Conservation (phyloP, 2,888 invertebrate species). For the Hemithea aestivaria region DNA sequence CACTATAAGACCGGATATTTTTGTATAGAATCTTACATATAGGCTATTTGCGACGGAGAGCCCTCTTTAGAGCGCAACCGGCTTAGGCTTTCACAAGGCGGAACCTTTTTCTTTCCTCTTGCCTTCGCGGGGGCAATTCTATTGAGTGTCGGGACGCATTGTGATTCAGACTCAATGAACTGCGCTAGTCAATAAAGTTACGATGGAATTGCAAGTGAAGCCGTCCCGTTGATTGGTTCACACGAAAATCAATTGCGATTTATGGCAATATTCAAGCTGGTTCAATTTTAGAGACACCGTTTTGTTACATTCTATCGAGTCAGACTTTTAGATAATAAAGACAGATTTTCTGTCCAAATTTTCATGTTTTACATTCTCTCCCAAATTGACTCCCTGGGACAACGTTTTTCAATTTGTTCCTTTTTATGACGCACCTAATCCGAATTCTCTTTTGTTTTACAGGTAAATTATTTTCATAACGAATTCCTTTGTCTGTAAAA, state of each 20-base stretch:
- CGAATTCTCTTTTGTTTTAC: conserved; percentile 26
- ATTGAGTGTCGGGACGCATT: conserved; percentile 49
- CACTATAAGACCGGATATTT: conserved; percentile 40
- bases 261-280: conserved; percentile 7
- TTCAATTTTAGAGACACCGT: conserved; percentile 4
- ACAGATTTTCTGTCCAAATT: conserved; percentile 24
- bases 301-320: conserved; percentile 12
- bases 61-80: conserved; percentile 47
- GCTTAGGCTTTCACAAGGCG: conserved; percentile 54
- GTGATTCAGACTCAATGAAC: conserved; percentile 45
- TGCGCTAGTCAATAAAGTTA: conserved; percentile 39
- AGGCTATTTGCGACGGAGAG: conserved; percentile 39
- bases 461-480: conserved; percentile 12
- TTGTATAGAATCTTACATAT: conserved; percentile 42
- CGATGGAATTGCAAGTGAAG: conserved; percentile 9
- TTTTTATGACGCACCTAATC: conserved; percentile 35
- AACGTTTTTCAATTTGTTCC: conserved; percentile 31
- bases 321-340: conserved; percentile 19
- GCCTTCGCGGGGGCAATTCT: conserved; percentile 44
- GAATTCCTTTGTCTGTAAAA: conserved; percentile 1
- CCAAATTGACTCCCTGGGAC: conserved; percentile 29
- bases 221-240: background rate
- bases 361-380: conserved; percentile 23
- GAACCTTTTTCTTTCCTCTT: conserved; percentile 54
- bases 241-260: conserved; percentile 11